phyloP scores from a whole-genome alignment of 2,888 invertebrate species.

The Melanophora roralis region DNA sequence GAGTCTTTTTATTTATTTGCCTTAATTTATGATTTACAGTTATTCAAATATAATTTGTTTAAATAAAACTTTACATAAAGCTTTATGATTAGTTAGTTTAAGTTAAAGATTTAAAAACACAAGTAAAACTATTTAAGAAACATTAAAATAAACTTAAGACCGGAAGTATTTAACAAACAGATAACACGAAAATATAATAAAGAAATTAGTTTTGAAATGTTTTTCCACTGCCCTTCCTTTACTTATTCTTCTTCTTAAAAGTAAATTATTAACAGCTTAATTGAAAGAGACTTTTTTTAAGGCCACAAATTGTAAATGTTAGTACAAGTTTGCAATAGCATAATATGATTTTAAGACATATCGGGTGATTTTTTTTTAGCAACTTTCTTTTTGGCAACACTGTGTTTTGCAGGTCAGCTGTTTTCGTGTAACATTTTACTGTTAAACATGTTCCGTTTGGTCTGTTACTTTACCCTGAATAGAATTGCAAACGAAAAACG shows the following conservation, averaged over 20 bases:
- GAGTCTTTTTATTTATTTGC: background rate
- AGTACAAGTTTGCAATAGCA: too few species aligned
- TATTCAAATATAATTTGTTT: constrained; percentile 4
- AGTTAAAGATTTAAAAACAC: background rate
- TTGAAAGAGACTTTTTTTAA: too few species aligned
- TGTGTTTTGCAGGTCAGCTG: too few species aligned
- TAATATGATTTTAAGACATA: too few species aligned
- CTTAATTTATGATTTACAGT: background rate
- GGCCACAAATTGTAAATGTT: too few species aligned
- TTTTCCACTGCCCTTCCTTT: background rate
- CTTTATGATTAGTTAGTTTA: background rate
- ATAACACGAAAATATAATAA: background rate
- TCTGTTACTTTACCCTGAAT: too few species aligned
- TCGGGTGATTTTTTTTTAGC: too few species aligned
- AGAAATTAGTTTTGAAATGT: background rate
- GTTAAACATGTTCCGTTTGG: too few species aligned
- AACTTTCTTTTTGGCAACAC: too few species aligned
- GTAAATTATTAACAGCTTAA: too few species aligned
- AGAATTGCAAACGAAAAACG: too few species aligned
- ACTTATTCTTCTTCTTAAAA: background rate
- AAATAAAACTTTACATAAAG: background rate
- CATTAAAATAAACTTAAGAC: constrained; percentile 16
- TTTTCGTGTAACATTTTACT: too few species aligned
- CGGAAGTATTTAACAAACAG: constrained; percentile 37
- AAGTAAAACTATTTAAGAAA: background rate